A percentile compares a stretch with the other conserved stretches of the same genome.
These are phyloP conservation scores for Antennarius maculatus DNA, from an alignment of 2,797 vertebrate genomes.

Conservation along the genomic window DNA sequence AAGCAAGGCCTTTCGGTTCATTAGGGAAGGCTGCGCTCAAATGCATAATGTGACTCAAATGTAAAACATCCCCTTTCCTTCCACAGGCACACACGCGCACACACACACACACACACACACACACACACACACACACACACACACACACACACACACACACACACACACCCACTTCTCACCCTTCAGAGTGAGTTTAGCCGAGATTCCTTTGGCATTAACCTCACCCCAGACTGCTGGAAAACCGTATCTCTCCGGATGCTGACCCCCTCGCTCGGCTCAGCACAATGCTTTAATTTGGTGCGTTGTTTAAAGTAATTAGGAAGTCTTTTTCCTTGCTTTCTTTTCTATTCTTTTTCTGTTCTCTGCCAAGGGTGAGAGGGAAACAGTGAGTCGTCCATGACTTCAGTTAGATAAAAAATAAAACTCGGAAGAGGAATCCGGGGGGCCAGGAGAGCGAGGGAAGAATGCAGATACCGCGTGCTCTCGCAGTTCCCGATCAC, in stretches of 20 bases:
- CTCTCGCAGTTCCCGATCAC: conserved; percentile 52
- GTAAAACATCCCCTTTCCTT: neutral
- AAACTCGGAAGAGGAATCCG: conserved; percentile 62
- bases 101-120: neutral
- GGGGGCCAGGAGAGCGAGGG: conserved; percentile 55
- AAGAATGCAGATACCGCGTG: conserved; percentile 53
- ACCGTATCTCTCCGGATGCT: conserved; percentile 72
- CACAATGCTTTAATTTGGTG: conserved; percentile 81
- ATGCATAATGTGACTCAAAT: no score
- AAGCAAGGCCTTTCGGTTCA: conserved; percentile 70
- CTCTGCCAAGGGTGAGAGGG: conserved; percentile 64
- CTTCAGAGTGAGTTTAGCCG: conserved; percentile 62
- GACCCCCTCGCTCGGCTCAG: conserved; percentile 68
- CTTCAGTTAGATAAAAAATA: conserved; percentile 63
- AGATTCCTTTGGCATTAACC: conserved; percentile 78
- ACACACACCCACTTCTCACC: conserved; percentile 19
- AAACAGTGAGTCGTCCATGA: conserved; percentile 66
- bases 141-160: no score
- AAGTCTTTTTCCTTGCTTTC: conserved; percentile 67
- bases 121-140: no score
- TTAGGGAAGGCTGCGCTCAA: conserved; percentile 63
- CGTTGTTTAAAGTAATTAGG: conserved; percentile 81
- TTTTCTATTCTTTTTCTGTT: conserved; percentile 61
- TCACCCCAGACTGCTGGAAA: conserved; percentile 73
- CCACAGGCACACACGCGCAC: neutral